These are phyloP conservation scores for Carassius carassius DNA, from an alignment of 2,113 vertebrate species.

Conservation along the genomic window DNA sequence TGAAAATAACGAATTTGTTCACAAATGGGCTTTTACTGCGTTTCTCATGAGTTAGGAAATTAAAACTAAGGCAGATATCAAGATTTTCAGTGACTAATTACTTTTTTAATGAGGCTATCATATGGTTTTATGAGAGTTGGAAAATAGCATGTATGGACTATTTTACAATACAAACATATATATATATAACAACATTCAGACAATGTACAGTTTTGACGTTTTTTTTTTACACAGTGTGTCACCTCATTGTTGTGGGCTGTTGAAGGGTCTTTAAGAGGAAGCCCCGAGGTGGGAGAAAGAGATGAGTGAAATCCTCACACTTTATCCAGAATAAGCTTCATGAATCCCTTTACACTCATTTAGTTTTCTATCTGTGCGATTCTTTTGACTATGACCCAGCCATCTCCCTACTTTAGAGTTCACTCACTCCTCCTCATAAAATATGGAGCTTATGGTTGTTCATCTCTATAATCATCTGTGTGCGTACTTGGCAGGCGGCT, in stretches of 20 bases:
- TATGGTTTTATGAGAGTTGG: not conserved
- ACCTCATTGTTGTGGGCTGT: constrained; percentile 53
- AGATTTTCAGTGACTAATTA: not conserved
- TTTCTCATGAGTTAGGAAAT: not conserved
- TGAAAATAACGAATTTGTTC: no score
- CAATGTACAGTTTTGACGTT: constrained; percentile 49
- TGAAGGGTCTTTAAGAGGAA: constrained; percentile 59
- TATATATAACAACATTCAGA: constrained; percentile 7
- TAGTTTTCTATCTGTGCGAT: constrained; percentile 65
- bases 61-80: not conserved
- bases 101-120: not conserved
- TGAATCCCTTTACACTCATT: constrained; percentile 76
- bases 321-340: constrained; percentile 75
- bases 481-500: constrained; percentile 58
- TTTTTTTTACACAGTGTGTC: constrained; percentile 56
- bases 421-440: constrained; percentile 65
- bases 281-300: constrained; percentile 64
- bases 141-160: not conserved
- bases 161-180: no score
- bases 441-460: constrained; percentile 73
- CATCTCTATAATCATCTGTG: constrained; percentile 76
- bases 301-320: constrained; percentile 65
- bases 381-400: constrained; percentile 61
- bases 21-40: no score
- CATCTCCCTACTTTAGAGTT: constrained; percentile 69